Evolutionary conservation across 2,797 vertebrate genomes (phyloP).

Genomic region (Harpagifer antarcticus): DNA sequence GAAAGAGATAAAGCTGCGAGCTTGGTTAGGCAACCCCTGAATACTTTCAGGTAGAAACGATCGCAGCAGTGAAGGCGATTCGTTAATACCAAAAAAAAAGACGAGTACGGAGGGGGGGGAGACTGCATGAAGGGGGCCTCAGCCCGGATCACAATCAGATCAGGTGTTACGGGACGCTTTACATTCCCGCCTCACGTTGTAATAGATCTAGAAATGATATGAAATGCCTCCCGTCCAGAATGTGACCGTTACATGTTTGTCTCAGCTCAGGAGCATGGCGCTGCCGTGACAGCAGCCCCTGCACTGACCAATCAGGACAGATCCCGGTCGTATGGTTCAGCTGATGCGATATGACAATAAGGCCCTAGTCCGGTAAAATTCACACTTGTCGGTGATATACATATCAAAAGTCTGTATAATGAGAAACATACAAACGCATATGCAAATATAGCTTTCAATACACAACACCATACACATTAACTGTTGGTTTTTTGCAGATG

Average conservation of each 20-base stretch:
- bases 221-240: conserved; percentile 41
- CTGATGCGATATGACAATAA: conserved; percentile 51
- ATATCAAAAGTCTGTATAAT: conserved; percentile 77
- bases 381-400: conserved; percentile 66
- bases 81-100: conserved; percentile 37
- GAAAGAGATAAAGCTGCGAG: conserved; percentile 62
- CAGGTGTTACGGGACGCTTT: conserved; percentile 40
- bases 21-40: conserved; percentile 58
- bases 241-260: conserved; percentile 49
- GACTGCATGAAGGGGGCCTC: conserved; percentile 26
- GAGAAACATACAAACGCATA: conserved; percentile 73
- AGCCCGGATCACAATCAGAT: conserved; percentile 35
- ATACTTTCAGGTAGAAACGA: conserved; percentile 67
- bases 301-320: conserved; percentile 41
- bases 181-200: conserved; percentile 43
- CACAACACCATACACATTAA: conserved; percentile 69
- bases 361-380: conserved; percentile 68
- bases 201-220: conserved; percentile 52
- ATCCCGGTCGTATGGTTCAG: conserved; percentile 42
- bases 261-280: conserved; percentile 28
- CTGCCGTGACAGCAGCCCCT: conserved; percentile 31
- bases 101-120: conserved; percentile 22
- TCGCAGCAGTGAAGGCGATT: conserved; percentile 53
- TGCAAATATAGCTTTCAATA: conserved; percentile 77
- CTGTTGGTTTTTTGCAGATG: conserved; percentile 68